A percentile compares a stretch with the other conserved stretches of the same genome.
Conservation (phyloP, 2,888 invertebrate species). For the Plemyria rubiginata region DNA sequence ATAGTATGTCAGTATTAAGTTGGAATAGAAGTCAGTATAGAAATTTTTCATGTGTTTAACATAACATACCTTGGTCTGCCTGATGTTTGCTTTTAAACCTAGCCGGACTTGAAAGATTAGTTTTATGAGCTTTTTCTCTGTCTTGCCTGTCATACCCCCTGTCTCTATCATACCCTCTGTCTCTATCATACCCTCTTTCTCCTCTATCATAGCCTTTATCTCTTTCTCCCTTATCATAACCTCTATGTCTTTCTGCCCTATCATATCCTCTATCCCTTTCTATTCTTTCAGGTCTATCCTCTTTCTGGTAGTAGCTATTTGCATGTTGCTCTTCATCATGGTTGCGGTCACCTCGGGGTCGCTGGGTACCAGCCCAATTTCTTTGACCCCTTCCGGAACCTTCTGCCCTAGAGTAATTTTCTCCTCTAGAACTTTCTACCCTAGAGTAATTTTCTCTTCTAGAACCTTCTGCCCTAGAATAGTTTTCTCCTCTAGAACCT, state of each 20-base stretch:
- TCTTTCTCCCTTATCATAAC: constrained; percentile 34
- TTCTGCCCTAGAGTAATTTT: constrained; percentile 34
- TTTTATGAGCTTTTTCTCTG: constrained; percentile 42
- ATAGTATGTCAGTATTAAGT: no score
- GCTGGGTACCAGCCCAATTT: constrained; percentile 69
- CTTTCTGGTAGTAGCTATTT: constrained; percentile 63
- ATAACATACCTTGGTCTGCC: constrained; percentile 53
- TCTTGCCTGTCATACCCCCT: constrained; percentile 34
- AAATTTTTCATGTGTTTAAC: no score
- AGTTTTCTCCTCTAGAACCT: constrained; percentile 38
- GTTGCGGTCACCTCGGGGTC: constrained; percentile 64
- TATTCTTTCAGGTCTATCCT: constrained; percentile 40
- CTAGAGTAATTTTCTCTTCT: constrained; percentile 14
- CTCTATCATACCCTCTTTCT: constrained; percentile 37
- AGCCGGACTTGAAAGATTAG: constrained; percentile 60
- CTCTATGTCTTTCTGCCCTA: background rate
- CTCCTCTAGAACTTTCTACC: constrained; percentile 52
- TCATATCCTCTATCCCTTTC: constrained; percentile 22
- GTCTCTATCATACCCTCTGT: constrained; percentile 28
- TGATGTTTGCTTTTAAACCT: constrained; percentile 56
- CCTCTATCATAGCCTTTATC: constrained; percentile 25
- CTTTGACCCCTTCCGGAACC: constrained; percentile 53
- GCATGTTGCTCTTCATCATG: constrained; percentile 78
- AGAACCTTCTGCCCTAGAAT: no score
- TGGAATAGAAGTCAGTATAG: no score